Evolutionary conservation across 2,888 invertebrate genomes (phyloP), one percentile per base, ranked within the genome.

Genomic region (Acleris laterana): DNA sequence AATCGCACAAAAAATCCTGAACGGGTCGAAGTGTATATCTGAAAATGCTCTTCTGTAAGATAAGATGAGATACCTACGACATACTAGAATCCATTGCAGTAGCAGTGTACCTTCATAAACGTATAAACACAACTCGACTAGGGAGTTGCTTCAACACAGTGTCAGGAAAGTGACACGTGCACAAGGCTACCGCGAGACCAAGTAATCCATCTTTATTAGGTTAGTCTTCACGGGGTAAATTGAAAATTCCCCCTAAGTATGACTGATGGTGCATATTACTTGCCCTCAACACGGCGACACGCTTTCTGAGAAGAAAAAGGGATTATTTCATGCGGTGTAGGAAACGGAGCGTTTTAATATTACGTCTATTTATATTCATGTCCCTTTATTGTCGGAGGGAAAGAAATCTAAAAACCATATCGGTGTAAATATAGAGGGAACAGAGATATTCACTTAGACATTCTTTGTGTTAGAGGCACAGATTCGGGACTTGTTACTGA

Each of bases 231-330:
- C 81, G 74, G 76, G 78, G 87, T 88, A 92, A 92, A 92, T 92
- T 91, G 92, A 93, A 92, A 93, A 90, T 85, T 89, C 84, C 80
- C 82, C 77, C 89, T 92, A 92, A 93, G 92, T 89, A 93, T 92
- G 90, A 93, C 84, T 89, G 92, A 93, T 93, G 89, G 83, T 85
- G 77, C 80, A 85, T 87, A 91, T 92, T 90, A 92, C 87, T 90
- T 83, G 88, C 70, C 83, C 82, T 74, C 83, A 81, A 81, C 82
- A 81, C 79, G 81, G 80, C 84, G 90, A 90, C 91, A 90, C 84
- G 85, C 84, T 82, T 79, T 79, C 80, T 81, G 82, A 78, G 79
- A 88, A 88, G 85, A 87, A 89, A 89, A 89, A 85, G 84, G 87
- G 90, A 90, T 90, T 90, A 91, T 89, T 81, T 83, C 81, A 75